phyloP scores from a whole-genome alignment of 2,113 vertebrate genomes.

The Riparia riparia region DNA sequence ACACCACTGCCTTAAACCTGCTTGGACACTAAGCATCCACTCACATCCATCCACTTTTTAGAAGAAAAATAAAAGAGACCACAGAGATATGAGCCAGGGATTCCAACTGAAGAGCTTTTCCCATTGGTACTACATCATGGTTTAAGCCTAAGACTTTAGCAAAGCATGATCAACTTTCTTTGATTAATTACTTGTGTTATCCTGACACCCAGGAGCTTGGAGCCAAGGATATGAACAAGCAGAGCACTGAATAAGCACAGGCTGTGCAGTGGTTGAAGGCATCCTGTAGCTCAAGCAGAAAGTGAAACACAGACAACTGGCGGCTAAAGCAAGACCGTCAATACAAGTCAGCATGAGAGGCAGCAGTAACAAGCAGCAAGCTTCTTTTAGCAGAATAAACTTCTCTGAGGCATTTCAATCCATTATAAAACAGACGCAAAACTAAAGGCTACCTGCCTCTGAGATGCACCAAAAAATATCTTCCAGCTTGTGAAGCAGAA shows the following conservation, averaged over 20 bases:
- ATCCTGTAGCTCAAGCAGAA: background rate
- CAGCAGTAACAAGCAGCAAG: background rate
- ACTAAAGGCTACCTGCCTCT: background rate
- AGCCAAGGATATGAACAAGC: background rate
- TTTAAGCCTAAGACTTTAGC: background rate
- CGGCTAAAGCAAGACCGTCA: background rate
- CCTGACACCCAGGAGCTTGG: background rate
- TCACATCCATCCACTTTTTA: background rate
- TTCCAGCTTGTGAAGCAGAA: background rate
- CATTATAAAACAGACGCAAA: background rate
- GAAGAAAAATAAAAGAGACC: rapidly evolving
- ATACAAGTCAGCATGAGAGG: background rate
- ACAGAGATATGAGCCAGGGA: background rate
- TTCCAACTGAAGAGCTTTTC: background rate
- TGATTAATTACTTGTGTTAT: background rate
- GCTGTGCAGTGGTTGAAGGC: background rate
- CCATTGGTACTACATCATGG: background rate
- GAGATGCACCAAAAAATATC: background rate
- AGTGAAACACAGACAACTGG: background rate
- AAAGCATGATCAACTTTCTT: background rate
- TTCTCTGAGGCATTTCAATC: background rate
- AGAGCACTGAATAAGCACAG: background rate
- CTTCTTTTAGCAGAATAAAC: background rate
- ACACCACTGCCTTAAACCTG: background rate
- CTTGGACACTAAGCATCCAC: background rate